These are phyloP conservation scores for Pristionchus entomophagus DNA, from an alignment of 2,888 invertebrate genomes.

Conservation along the genomic window DNA sequence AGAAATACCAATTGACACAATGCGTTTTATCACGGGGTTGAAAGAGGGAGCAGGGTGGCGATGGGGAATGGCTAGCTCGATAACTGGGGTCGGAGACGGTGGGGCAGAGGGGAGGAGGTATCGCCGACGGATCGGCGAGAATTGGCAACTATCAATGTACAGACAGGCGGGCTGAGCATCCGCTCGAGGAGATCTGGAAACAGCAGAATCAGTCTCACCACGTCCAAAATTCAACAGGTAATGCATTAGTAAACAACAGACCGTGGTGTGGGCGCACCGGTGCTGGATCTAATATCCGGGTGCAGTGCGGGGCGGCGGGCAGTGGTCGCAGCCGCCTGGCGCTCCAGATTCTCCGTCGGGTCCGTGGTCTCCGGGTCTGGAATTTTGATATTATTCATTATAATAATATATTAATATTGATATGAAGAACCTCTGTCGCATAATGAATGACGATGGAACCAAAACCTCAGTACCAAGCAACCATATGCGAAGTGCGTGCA, in stretches of 20 bases:
- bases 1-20: neutral
- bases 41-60: neutral
- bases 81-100: neutral
- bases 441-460: too few relatives aligned
- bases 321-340: constrained; percentile 68
- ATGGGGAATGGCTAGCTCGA: neutral
- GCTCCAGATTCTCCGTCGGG: constrained; percentile 51
- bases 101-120: neutral
- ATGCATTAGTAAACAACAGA: neutral
- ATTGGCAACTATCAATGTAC: constrained; percentile 38
- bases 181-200: neutral
- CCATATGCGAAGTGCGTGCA: too few relatives aligned
- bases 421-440: too few relatives aligned
- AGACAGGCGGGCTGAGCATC: neutral
- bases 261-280: neutral
- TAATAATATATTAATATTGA: too few relatives aligned
- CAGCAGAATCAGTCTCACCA: neutral
- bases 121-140: neutral
- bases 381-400: too few relatives aligned
- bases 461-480: too few relatives aligned
- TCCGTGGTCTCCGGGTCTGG: constrained; percentile 48
- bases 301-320: constrained; percentile 69
- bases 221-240: neutral
- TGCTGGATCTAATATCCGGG: constrained; percentile 72
- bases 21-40: neutral